These are phyloP conservation scores for Helostoma temminkii DNA, from an alignment of 2,797 vertebrate genomes.

Conservation along the genomic window DNA sequence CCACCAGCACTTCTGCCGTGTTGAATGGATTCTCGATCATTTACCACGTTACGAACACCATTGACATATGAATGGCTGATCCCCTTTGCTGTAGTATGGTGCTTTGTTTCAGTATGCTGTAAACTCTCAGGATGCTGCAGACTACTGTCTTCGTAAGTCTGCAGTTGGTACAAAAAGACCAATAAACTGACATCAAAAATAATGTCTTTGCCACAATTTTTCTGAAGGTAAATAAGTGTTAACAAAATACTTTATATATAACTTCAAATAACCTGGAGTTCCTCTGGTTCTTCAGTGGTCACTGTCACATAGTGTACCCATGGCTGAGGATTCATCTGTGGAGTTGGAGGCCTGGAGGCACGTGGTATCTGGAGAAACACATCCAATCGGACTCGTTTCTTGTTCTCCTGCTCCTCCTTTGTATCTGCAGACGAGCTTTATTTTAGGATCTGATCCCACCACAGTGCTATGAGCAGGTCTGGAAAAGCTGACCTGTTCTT, in stretches of 20 bases:
- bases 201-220: background rate
- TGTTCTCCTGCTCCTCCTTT: conserved; percentile 15
- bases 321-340: conserved; percentile 32
- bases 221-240: background rate
- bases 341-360: conserved; percentile 46
- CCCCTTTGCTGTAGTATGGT: background rate
- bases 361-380: conserved; percentile 51
- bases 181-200: background rate
- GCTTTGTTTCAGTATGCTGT: background rate
- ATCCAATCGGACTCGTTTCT: conserved; percentile 41
- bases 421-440: conserved; percentile 12
- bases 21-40: background rate
- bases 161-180: background rate
- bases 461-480: background rate
- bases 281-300: conserved; percentile 26
- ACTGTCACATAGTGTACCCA: conserved; percentile 28
- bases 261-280: conserved; percentile 33
- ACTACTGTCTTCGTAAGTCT: conserved; percentile 1
- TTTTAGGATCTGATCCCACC: background rate
- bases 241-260: background rate
- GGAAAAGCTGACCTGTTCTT: background rate
- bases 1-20: background rate
- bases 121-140: background rate
- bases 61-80: background rate
- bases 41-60: background rate